These are phyloP conservation scores for Latrodectus hesperus DNA, from an alignment of 2,888 invertebrate genomes.

Conservation along the genomic window DNA sequence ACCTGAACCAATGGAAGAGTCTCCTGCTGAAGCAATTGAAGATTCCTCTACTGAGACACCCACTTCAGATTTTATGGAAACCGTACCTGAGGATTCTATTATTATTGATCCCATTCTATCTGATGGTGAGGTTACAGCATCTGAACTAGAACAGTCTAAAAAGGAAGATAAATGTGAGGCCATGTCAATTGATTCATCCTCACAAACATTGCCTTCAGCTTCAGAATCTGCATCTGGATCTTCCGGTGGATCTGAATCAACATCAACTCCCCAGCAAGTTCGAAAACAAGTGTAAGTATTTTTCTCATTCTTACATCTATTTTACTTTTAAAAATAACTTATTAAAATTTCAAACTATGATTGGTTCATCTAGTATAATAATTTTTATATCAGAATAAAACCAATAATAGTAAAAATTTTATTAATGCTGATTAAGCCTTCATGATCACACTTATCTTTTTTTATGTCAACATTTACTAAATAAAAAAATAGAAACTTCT, in stretches of 20 bases:
- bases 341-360: too few relatives aligned
- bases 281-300: neutral
- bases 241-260: neutral
- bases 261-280: neutral
- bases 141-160: neutral
- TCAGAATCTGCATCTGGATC: slow-evolving; percentile 3
- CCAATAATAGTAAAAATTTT: too few relatives aligned
- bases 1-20: slow-evolving; percentile 36
- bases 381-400: too few relatives aligned
- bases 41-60: slow-evolving; percentile 3
- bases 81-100: too few relatives aligned
- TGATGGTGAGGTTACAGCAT: neutral
- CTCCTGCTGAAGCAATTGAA: slow-evolving; percentile 42
- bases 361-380: too few relatives aligned
- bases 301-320: neutral
- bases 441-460: too few relatives aligned
- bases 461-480: too few relatives aligned
- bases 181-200: neutral
- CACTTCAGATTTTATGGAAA: slow-evolving; percentile 1
- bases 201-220: neutral
- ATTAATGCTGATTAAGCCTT: too few relatives aligned
- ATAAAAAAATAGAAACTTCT: too few relatives aligned
- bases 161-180: neutral
- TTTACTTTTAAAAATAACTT: too few relatives aligned
- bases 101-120: neutral